phyloP scores from a whole-genome alignment of 2,797 vertebrate genomes.

The Coregonus suidteri region DNA sequence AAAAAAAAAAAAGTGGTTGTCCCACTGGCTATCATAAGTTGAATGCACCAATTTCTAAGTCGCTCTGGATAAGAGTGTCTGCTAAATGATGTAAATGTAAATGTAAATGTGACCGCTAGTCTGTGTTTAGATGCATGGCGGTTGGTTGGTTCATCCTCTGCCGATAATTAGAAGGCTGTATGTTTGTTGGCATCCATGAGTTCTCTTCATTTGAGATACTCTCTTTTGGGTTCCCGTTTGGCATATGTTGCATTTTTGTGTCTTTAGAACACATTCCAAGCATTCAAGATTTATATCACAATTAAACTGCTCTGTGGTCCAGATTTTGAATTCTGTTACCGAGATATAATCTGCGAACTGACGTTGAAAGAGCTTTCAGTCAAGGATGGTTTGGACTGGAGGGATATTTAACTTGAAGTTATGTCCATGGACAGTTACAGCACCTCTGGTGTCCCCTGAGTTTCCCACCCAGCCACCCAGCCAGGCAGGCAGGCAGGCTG shows the following conservation, averaged over 20 bases:
- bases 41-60: too few species aligned
- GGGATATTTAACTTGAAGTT: conserved; percentile 4
- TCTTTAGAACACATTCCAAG: neutral
- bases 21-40: too few species aligned
- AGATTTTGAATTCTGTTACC: neutral
- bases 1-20: too few species aligned
- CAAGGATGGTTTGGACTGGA: neutral
- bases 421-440: neutral
- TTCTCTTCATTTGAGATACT: neutral
- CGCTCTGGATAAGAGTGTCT: too few species aligned
- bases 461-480: neutral
- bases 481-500: neutral
- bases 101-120: neutral
- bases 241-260: neutral
- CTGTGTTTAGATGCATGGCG: neutral
- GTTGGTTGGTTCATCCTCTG: neutral
- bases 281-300: neutral
- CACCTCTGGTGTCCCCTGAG: neutral
- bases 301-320: neutral
- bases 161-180: neutral
- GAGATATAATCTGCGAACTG: neutral
- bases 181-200: neutral
- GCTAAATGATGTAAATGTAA: too few species aligned
- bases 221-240: neutral
- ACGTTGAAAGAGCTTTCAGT: neutral